Evolutionary conservation across 2,888 invertebrate genomes (phyloP), one percentile per base, ranked within the genome.

Genomic region (Rotaria macrura): DNA sequence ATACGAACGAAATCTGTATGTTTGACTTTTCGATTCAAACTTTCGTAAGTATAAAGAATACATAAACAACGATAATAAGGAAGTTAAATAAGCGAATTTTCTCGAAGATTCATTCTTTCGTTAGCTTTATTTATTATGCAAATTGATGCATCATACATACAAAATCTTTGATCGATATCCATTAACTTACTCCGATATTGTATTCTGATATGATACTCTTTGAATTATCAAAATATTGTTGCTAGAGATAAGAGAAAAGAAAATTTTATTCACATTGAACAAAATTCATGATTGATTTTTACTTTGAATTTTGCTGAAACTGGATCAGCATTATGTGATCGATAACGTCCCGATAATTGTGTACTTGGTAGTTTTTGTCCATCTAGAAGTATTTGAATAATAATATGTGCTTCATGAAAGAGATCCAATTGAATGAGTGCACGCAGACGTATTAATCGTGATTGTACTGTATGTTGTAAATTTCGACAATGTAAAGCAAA

Each of bases 401-500:
- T 79, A 10, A 12, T n/a, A 57, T 74, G 74, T 12, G 86, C 84
- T 84, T 84, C 84, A 54, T 84, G 84, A 74, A 86, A 86, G 47
- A 86, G 40, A 38, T 86, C 54, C 12, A 84, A 17, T 49, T 85
- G 54, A 29, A 54, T 85, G 7, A 86, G 49, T 12, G 84, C 84
- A 54, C 84, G 55, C 47, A 85, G 40, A 84, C 84, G 84, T n/a
- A 86, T 38, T 9, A 86, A 79, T 40, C 91, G 89, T 43, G 90
- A 89, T 85, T 90, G 89, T n/a, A 90, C 90, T 17, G 89, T 88
- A 74, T 90, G 88, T 87, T 89, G 89, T 10, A 91, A 88, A 88
- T 91, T 90, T 49, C 90, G 89, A 85, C 90, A 90, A 34, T 90
- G 89, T 87, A 88, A 89, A n/a, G 89, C 89, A 14, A 90, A 88